Conservation (phyloP, 2,797 vertebrate species). For the Molossus molossus region DNA sequence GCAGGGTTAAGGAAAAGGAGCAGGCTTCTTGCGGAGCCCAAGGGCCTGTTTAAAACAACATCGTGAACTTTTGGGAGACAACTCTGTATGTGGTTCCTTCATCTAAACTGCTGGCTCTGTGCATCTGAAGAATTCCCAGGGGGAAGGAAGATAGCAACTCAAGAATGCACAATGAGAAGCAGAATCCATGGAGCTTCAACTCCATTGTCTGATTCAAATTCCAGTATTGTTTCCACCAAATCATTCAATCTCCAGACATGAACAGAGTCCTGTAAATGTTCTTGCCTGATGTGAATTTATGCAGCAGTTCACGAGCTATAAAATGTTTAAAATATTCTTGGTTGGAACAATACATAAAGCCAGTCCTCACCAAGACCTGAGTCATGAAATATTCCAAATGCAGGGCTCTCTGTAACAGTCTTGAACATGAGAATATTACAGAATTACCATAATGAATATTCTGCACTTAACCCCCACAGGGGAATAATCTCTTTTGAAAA, state of each 20-base stretch:
- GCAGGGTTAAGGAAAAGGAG: background rate
- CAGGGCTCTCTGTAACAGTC: background rate
- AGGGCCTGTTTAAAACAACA: background rate
- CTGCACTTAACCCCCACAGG: background rate
- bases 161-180: background rate
- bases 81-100: background rate
- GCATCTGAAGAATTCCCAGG: background rate
- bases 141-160: background rate
- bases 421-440: background rate
- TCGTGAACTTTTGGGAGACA: background rate
- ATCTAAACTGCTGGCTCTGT: background rate
- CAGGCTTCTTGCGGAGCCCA: background rate
- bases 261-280: background rate
- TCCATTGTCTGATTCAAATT: background rate
- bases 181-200: background rate
- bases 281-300: background rate
- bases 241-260: background rate
- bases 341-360: background rate
- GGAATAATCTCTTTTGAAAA: background rate
- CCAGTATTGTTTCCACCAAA: background rate
- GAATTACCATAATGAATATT: background rate
- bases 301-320: background rate
- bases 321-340: slow-evolving; percentile 13
- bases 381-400: background rate
- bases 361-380: background rate